Base-by-base conservation (phyloP, 2,113 vertebrate species). In the Chamaetylas fuelleborni region DNA sequence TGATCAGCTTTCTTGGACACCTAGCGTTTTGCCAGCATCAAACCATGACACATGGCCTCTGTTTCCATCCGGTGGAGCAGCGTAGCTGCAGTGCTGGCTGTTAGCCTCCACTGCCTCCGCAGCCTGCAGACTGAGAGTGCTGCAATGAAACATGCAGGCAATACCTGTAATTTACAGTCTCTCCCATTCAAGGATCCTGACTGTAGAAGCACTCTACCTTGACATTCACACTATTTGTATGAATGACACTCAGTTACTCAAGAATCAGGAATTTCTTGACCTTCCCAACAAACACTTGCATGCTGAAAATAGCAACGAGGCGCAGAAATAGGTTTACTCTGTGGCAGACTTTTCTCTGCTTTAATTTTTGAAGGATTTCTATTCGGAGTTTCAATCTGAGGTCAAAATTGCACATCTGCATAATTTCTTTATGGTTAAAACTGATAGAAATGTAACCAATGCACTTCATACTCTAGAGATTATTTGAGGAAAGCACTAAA, bases 181-280 rank as follows among this genome's bases (percentile, higher is more conserved):
- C 36, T 71, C 25, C 56, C 77, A 34, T 43, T 53, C 56, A 20
- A 33, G 28, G 47, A 47, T 5, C 7, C 29, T 9, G 19, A 40
- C 69, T 57, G 33, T 0, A 43, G 33, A 33, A 56, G 54, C 78
- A 31, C 17, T 51, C 15, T 71, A 79, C 48, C 11, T 74, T 74
- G 50, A 57, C 29, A 54, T 33, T 72, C 48, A 38, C 47, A 11
- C 15, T 77, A 1, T 15, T 93, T 34, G 9, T 8, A 62, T 45
- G 58, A 81, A 19, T 65, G 57, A 84, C 60, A 62, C 31, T 54
- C 38, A n/a, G 7, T 50, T 67, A 50, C 51, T 64, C 36, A 80
- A 91, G 58, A 89, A 94, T 43, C 64, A 61, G 34, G 31, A 74
- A 86, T 86, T 73, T 58, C 54, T 58, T 95, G 47, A 42, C 33